Evolutionary conservation across 2,113 vertebrate species (phyloP).

Genomic region (Myxocyprinus asiaticus): DNA sequence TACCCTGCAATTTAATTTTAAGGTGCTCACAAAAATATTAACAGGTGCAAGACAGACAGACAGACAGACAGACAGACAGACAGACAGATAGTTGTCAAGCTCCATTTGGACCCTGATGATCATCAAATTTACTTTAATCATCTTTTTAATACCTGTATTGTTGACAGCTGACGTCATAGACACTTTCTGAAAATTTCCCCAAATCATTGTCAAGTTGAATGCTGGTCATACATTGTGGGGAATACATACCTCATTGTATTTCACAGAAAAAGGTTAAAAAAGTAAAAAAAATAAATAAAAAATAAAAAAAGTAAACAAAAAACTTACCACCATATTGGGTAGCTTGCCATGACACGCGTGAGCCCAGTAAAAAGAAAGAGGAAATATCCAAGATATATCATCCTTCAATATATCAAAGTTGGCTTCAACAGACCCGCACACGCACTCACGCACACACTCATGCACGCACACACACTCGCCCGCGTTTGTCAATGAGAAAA

Average conservation of each 20-base stretch:
- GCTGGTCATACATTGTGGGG: neutral
- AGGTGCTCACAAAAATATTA: neutral
- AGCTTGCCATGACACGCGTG: slow-evolving; percentile 83
- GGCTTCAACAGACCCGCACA: slow-evolving; percentile 70
- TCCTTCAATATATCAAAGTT: slow-evolving; percentile 73
- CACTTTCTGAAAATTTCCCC: neutral
- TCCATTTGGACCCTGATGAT: neutral
- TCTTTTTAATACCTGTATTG: slow-evolving; percentile 11
- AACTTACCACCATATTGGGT: slow-evolving; percentile 95
- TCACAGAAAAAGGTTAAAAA: slow-evolving; percentile 23
- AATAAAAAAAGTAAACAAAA: slow-evolving; percentile 42
- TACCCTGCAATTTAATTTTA: neutral
- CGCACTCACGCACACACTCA: slow-evolving; percentile 71
- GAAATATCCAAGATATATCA: slow-evolving; percentile 86
- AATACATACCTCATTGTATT: neutral
- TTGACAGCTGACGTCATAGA: slow-evolving; percentile 26
- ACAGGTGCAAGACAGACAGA: slow-evolving; percentile 21
- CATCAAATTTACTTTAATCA: neutral
- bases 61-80: neutral
- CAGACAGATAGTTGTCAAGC: neutral
- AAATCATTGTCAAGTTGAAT: slow-evolving; percentile 8
- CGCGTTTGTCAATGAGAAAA: slow-evolving; percentile 39
- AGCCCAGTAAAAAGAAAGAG: slow-evolving; percentile 84
- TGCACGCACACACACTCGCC: slow-evolving; percentile 65
- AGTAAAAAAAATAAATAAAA: neutral